These are phyloP conservation scores for Tuberolachnus salignus DNA, from an alignment of 2,888 invertebrate species.

Conservation along the genomic window DNA sequence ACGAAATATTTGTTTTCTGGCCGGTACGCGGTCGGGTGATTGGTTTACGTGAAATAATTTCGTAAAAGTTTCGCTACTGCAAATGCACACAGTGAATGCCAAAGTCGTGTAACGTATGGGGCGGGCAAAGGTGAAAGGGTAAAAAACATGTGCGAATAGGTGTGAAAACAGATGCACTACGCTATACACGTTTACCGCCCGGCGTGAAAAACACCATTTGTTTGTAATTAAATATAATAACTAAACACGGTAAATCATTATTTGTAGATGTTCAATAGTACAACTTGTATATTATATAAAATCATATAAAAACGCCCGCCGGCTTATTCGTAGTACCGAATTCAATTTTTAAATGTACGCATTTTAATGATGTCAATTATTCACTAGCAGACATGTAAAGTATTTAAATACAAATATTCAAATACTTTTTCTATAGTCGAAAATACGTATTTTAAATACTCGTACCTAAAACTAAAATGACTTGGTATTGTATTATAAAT, in stretches of 20 bases:
- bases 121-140: background rate
- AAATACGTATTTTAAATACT: too few species aligned
- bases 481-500: too few species aligned
- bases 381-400: too few species aligned
- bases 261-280: background rate
- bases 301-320: background rate
- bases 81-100: background rate
- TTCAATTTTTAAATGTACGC: background rate
- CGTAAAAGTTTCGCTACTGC: background rate
- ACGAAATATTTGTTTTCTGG: background rate
- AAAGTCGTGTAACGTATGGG: background rate
- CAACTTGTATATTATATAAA: background rate
- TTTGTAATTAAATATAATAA: constrained; percentile 43
- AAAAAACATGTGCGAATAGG: constrained; percentile 46
- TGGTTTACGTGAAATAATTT: constrained; percentile 2
- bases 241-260: background rate
- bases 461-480: too few species aligned
- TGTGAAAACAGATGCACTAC: constrained; percentile 51
- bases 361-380: background rate
- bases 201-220: constrained; percentile 33
- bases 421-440: too few species aligned
- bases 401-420: too few species aligned
- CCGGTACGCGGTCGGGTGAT: background rate
- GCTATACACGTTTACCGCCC: constrained; percentile 10
- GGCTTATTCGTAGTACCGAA: background rate